These are phyloP conservation scores for Genyomyrus donnyi DNA, from an alignment of 2,113 vertebrate genomes.

Conservation along the genomic window DNA sequence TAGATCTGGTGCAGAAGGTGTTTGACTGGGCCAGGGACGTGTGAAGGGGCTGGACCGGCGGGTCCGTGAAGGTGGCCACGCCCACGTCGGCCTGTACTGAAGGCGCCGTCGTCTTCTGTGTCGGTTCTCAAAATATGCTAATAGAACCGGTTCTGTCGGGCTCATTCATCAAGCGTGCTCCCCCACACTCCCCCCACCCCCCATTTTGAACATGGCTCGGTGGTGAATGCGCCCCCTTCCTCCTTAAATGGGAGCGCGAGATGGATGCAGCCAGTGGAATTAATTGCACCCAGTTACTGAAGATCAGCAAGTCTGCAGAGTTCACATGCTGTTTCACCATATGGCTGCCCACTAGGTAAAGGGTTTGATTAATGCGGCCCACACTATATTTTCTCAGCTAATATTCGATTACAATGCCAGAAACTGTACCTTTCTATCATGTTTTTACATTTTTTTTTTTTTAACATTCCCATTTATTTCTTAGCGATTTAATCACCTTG, in stretches of 20 bases:
- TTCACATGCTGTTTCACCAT: constrained; percentile 99
- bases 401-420: constrained; percentile 88
- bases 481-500: constrained; percentile 3
- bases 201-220: constrained; percentile 81
- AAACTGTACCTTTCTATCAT: constrained; percentile 54
- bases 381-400: constrained; percentile 80
- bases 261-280: constrained; percentile 99
- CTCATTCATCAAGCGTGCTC: constrained; percentile 96
- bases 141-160: constrained; percentile 81
- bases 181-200: constrained; percentile 54
- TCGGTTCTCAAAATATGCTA: constrained; percentile 76
- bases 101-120: constrained; percentile 56
- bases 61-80: background rate
- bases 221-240: constrained; percentile 79
- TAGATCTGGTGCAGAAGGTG: constrained; percentile 41
- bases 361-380: constrained; percentile 99
- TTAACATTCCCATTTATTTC: constrained; percentile 24
- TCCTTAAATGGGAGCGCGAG: constrained; percentile 77
- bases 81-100: background rate
- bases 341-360: constrained; percentile 99
- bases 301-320: constrained; percentile 99
- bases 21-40: constrained; percentile 48
- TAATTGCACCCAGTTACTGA: constrained; percentile 99
- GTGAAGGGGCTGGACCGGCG: constrained; percentile 35
- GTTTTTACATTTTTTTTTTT: constrained; percentile 24